Conservation (phyloP, 2,888 invertebrate genomes). For the Apocheima hispidaria region DNA sequence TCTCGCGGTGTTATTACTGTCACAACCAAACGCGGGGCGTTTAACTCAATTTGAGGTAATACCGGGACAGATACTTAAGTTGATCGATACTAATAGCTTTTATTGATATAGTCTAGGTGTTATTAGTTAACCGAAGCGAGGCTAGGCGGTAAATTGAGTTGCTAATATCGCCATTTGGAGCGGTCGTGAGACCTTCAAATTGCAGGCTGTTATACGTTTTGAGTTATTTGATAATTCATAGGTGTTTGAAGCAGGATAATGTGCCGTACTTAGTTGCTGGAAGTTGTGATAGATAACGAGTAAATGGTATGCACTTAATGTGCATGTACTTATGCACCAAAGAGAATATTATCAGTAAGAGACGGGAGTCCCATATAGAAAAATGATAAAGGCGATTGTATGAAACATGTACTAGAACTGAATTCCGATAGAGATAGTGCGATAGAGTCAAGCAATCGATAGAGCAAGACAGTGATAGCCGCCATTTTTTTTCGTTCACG, state of each 20-base stretch:
- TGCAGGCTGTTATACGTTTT: constrained; percentile 67
- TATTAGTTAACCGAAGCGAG: constrained; percentile 66
- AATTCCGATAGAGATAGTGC: too few relatives aligned
- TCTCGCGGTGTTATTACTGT: constrained; percentile 64
- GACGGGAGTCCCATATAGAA: too few relatives aligned
- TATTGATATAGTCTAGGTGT: constrained; percentile 81
- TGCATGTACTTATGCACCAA: neutral
- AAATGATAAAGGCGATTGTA: too few relatives aligned
- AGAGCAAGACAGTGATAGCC: too few relatives aligned
- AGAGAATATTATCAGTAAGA: too few relatives aligned
- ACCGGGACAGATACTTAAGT: constrained; percentile 73
- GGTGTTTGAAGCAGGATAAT: constrained; percentile 39
- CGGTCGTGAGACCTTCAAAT: constrained; percentile 71
- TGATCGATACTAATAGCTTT: constrained; percentile 83
- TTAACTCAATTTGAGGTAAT: constrained; percentile 79
- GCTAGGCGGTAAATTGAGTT: constrained; percentile 66
- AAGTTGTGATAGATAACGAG: constrained; percentile 12
- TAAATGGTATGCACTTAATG: constrained; percentile 3
- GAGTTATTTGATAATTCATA: constrained; percentile 75
- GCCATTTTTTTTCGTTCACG: too few relatives aligned
- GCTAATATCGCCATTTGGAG: constrained; percentile 74
- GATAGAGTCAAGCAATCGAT: too few relatives aligned
- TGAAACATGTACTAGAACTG: too few relatives aligned
- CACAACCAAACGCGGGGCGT: constrained; percentile 57
- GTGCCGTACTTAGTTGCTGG: constrained; percentile 32